Conservation (phyloP, 30 jellyfish, hydroid and myxozoan species). For the Aurelia coerulea region DNA sequence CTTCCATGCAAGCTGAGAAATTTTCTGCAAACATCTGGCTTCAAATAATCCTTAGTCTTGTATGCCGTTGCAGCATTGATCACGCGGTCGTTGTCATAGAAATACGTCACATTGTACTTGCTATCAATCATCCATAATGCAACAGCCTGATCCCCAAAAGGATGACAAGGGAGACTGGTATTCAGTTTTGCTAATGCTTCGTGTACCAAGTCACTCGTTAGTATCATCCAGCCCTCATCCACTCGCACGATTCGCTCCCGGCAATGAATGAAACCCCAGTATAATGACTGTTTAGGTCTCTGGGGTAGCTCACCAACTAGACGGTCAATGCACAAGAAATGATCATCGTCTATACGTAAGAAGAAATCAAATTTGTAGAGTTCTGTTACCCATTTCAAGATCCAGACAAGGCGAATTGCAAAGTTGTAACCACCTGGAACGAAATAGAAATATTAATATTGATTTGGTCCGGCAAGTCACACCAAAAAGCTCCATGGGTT, state of each 20-base stretch:
- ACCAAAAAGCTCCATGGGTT: too few relatives aligned
- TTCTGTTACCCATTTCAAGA: conserved; percentile 74
- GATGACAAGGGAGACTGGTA: conserved; percentile 87
- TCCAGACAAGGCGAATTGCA: conserved; percentile 91
- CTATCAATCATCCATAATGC: conserved; percentile 89
- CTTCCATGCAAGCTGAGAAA: conserved; percentile 89
- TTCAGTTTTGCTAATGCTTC: conserved; percentile 77
- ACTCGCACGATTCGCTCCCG: conserved; percentile 76
- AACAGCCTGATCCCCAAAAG: conserved; percentile 96
- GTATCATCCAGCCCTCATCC: conserved; percentile 96
- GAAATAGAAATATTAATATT: not conserved
- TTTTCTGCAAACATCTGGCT: conserved; percentile 63
- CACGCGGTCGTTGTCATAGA: conserved; percentile 86
- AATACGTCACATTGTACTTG: conserved; percentile 66
- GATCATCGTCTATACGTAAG: conserved; percentile 92
- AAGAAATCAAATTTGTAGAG: conserved; percentile 74
- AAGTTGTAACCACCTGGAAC: conserved; percentile 84
- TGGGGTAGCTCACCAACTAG: conserved; percentile 81
- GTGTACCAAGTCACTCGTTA: conserved; percentile 71
- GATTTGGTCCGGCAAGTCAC: too few relatives aligned
- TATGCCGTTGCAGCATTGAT: conserved; percentile 80
- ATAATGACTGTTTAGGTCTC: conserved; percentile 71
- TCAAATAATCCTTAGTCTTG: conserved; percentile 15
- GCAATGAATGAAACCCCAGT: conserved; percentile 97
- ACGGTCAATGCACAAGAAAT: conserved; percentile 86